Base-by-base conservation (phyloP, 2,888 invertebrate species). In the Conomelus anceps region DNA sequence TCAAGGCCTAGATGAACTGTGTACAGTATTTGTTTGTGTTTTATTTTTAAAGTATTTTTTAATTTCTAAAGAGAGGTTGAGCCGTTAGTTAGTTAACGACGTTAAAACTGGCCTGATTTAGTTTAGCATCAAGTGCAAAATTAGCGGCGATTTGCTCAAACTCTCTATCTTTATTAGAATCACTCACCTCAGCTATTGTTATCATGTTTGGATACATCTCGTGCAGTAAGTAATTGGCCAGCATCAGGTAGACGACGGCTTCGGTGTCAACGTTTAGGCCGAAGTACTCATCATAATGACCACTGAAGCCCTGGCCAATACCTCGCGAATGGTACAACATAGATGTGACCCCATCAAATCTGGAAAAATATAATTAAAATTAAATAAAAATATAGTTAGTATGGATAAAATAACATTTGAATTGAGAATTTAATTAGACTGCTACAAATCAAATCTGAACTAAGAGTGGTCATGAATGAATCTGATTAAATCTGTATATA, bases 321-420 rank as follows among this genome's bases (percentile, higher is more conserved):
- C 99, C 99, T 92, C 99, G 97, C 22, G 98, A 97, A 94, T 99
- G 99, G 93, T 99, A 99, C 92, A 99, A 93, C 98, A 99, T 99
- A 0, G 98, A 99, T 0, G 99, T 99, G 0, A 99, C 99, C 0
- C 99, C 99, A 94, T 99, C 99, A 94, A 99, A 99, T 92, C 97
- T 96, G 91, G 63, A 22, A 84, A 34, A 13, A n/a, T n/a, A n/a
- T n/a, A 90, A 90, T 86, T 23, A 23, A 63, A 22, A 87, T 34
- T 89, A 22, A 88, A 88, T 22, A 0, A 84, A 84, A 89, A 89
- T 23, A 89, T 24, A 89, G 89, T 88, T 85, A 9, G 29, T 89
- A 22, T 84, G 22, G 87, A 9, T 41, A 85, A 88, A 84, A 88
- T 90, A 13, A 88, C 13, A 87, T 85, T 41, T 23, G 11, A n/a